Evolutionary conservation across 2,113 vertebrate genomes (phyloP), one percentile per base, ranked within the genome.

Genomic region (Perccottus glenii): DNA sequence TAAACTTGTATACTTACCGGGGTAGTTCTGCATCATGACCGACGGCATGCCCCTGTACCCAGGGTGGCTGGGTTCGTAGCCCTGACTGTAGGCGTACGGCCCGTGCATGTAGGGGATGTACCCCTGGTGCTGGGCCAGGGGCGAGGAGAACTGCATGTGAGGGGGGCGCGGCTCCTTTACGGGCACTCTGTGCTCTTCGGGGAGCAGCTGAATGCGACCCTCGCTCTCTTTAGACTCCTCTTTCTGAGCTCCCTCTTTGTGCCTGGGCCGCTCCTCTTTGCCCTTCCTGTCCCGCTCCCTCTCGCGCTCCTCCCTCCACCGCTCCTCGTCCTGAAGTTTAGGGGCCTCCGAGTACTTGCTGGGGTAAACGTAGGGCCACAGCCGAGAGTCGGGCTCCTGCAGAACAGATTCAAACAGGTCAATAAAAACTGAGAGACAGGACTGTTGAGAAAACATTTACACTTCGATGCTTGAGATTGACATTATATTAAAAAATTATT

Each of bases 1-100:
- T 1, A 27, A 27, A 27, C 3, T 5, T 32, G 4, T 6, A 9
- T 0, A 57, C 78, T 65, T 92, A 99, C 97, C 96, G 90, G 97
- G 95, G 90, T 99, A 99, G 78, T 96, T 98, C 89, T 98, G 97
- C 97, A 99, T 98, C 97, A 99, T 98, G 85, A 99, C 95, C 0
- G 97, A 94, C 64, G 97, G 95, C 94, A 98, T 91, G 74, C 94
- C 94, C 19, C 97, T 91, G 92, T 96, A 99, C 63, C 96, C 96
- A 40, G 97, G 95, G 85, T 98, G 96, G 87, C 66, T 94, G 75
- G 96, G 94, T 86, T 98, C 97, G 0, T 96, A 99, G 6, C 94
- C 94, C 83, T 98, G 96, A 82, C 95, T 93, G 84, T 98, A 98
- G 77, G 94, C 94, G 80, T 98, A 98, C 61, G 86, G 83, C 12